Evolutionary conservation across 1,140 invertebrate species (phyloP), one percentile per base, ranked within the genome.

Genomic region (Drosophila guanche): DNA sequence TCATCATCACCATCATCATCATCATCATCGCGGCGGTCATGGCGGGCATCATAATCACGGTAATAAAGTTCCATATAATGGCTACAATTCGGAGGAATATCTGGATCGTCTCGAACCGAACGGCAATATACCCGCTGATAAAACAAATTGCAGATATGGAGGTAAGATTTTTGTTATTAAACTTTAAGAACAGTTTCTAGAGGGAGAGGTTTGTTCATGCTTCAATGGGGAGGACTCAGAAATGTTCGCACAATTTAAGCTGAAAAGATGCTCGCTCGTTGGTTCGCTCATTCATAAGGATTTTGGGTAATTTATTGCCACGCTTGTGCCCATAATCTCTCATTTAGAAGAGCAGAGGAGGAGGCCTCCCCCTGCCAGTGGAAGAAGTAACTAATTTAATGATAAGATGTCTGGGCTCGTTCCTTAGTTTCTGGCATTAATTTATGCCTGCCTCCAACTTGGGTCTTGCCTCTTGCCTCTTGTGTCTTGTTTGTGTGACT

Each of bases 51-150:
- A 91, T 71, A 91, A 90, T 78, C 90, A 91, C 89, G 89, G 86
- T 91, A 93, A 93, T 76, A 95, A 96, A 92, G 93, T 96, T 90
- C 94, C 95, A 70, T 97, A 96, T 93, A 97, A 97, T 93, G 96
- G 96, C 58, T 97, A 97, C 94, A 91, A 91, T 77, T 97, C 96
- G 53, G 96, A 97, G 86, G 96, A 97, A 93, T 97, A 96, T 93
- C 94, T 97, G 91, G 96, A 97, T 92, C 93, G 96, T 88, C 94
- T 97, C 77, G 96, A 97, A 92, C 96, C 96, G 85, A 97, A 97
- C 93, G 96, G 96, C 78, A 97, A 97, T 92, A 96, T 95, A 92
- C 94, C 94, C 86, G 92, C 89, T 75, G 90, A 91, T 58, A 91
- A 91, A 78, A 80, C 81, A 54, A 91, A 91, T 70, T 90, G 88